These are phyloP conservation scores for Diploptera punctata DNA, from an alignment of 2,888 invertebrate genomes.

Conservation along the genomic window DNA sequence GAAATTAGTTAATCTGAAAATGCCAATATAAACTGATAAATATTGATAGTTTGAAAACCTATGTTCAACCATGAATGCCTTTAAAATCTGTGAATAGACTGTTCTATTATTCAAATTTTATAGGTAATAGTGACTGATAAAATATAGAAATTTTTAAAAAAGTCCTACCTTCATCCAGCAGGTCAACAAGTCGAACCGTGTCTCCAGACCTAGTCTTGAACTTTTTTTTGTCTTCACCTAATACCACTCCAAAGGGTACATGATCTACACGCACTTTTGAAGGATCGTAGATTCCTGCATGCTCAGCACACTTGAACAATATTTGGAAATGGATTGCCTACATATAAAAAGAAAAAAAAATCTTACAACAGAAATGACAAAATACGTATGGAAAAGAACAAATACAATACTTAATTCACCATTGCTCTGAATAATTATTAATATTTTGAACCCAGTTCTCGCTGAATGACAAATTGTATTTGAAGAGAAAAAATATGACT, in stretches of 20 bases:
- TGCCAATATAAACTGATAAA: too few species aligned
- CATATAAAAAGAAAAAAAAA: constrained; percentile 41
- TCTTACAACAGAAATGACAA: background rate
- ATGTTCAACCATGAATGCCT: background rate
- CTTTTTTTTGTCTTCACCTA: constrained; percentile 98
- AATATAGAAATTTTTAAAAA: too few species aligned
- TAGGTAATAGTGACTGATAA: too few species aligned
- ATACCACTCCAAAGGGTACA: constrained; percentile 94
- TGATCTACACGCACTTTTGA: constrained; percentile 78
- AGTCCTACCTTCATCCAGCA: constrained; percentile 82
- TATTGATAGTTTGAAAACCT: too few species aligned
- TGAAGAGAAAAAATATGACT: too few species aligned
- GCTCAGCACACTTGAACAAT: constrained; percentile 80
- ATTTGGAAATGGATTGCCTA: constrained; percentile 72
- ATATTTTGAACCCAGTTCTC: too few species aligned
- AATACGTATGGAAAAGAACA: background rate
- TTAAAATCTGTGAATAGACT: too few species aligned
- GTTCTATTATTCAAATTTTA: too few species aligned
- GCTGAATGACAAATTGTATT: too few species aligned
- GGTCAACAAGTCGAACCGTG: constrained; percentile 84
- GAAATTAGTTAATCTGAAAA: too few species aligned
- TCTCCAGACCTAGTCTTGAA: constrained; percentile 99
- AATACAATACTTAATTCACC: too few species aligned
- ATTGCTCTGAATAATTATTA: too few species aligned
- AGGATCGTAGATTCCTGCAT: constrained; percentile 75